phyloP scores from a whole-genome alignment of 2,888 invertebrate genomes.

The Nomada lathburiana region DNA sequence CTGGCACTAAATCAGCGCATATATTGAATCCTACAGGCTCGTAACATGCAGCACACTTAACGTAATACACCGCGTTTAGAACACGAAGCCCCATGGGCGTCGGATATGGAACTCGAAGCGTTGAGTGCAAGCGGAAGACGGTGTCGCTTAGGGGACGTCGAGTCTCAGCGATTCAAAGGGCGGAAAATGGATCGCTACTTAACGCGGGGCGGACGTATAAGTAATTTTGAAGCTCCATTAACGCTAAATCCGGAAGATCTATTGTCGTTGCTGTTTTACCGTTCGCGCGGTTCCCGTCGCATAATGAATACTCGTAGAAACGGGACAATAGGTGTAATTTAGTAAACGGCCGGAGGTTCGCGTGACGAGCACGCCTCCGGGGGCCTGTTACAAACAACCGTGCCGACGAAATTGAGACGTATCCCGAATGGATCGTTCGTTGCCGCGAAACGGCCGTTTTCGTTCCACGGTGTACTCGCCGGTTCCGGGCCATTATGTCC shows the following conservation, averaged over 20 bases:
- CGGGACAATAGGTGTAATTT: conserved; percentile 47
- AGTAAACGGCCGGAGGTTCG: conserved; percentile 33
- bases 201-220: conserved; percentile 36
- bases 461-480: conserved; percentile 20
- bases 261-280: conserved; percentile 40
- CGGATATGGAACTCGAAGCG: background rate
- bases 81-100: background rate
- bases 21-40: too few species aligned
- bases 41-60: too few species aligned
- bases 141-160: conserved; percentile 4
- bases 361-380: conserved; percentile 19
- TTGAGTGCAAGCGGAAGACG: conserved; percentile 3
- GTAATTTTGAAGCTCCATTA: conserved; percentile 47
- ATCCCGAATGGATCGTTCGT: conserved; percentile 29
- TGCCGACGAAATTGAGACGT: conserved; percentile 40
- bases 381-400: conserved; percentile 10
- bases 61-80: background rate
- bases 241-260: conserved; percentile 48
- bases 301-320: conserved; percentile 39
- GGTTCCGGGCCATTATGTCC: conserved; percentile 53
- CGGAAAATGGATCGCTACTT: conserved; percentile 38
- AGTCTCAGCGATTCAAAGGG: conserved; percentile 5
- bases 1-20: too few species aligned
- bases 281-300: conserved; percentile 27
- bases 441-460: conserved; percentile 44